phyloP scores from a whole-genome alignment of 2,797 vertebrate genomes.

The Antennarius maculatus region DNA sequence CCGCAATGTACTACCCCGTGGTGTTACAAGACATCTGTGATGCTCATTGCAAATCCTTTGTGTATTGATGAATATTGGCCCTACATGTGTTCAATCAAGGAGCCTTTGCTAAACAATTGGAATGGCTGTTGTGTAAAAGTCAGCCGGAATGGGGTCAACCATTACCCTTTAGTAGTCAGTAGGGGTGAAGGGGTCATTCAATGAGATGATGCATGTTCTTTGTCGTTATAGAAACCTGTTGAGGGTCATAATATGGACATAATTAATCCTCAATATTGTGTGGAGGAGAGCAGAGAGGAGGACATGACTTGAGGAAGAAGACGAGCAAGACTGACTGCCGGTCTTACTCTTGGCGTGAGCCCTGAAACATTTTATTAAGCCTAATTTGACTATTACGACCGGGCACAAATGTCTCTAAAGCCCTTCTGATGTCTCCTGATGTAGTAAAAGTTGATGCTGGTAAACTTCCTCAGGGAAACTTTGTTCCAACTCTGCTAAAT shows the following conservation, averaged over 20 bases:
- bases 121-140: background rate
- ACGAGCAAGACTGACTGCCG: background rate
- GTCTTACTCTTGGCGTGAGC: background rate
- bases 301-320: background rate
- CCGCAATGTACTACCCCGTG: too few relatives aligned
- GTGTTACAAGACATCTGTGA: background rate
- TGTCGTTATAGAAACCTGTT: too few relatives aligned
- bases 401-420: background rate
- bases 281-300: background rate
- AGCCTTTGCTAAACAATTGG: background rate
- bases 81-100: background rate
- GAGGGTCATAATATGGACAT: too few relatives aligned
- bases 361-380: background rate
- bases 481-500: slow-evolving; percentile 31
- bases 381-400: background rate
- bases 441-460: background rate
- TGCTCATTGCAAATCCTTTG: slow-evolving; percentile 1
- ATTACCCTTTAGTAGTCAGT: background rate
- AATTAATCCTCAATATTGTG: too few relatives aligned
- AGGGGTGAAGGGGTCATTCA: too few relatives aligned
- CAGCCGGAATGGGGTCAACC: background rate
- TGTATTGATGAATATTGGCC: background rate
- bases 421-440: background rate
- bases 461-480: background rate
- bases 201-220: too few relatives aligned